Base-by-base conservation (phyloP, 1,140 invertebrate genomes). In the Zelostemma sp. region DNA sequence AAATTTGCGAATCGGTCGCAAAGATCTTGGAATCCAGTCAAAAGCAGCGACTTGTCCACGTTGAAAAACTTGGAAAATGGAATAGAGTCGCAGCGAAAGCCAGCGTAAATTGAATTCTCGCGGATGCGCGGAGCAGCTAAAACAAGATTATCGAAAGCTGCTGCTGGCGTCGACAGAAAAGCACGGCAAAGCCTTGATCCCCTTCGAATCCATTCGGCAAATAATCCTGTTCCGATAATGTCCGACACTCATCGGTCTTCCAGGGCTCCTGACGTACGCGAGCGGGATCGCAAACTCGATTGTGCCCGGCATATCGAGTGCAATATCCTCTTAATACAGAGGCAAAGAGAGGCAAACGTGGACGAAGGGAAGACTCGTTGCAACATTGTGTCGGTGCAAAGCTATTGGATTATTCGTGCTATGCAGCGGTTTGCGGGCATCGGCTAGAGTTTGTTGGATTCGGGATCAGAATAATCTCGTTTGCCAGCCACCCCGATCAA, bases 381-480 rank as follows among this genome's bases (percentile, higher is more conserved):
- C 55, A 53, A 70, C 54, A 17, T 17, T 61, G 53, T 53, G 57
- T 63, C 64, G 53, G 63, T 72, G 60, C 25, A 68, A 65, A 80
- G 79, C 80, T 83, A 82, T 83, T 80, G 79, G 82, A 81, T 82
- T 83, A 84, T 84, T 79, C 76, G 62, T 75, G 57, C 66, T 62
- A 67, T 63, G 67, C 70, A 62, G 79, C 80, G 80, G 79, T 85
- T 84, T 82, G 76, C 79, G 74, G 82, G 80, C 76, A 83, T 83
- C 82, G 68, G 67, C 58, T 59, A 76, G 75, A 80, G 80, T 85
- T 85, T 84, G 80, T 85, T 79, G 84, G 82, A 84, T 85, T 85
- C 84, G 79, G 84, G 82, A 85, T 85, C 82, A 84, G 74, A 80
- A 73, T 85, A 85, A 85, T 85, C 84, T 85, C 80, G 79, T 85